Evolutionary conservation across 1,140 invertebrate species (phyloP).

Genomic region (Triops longicaudatus): DNA sequence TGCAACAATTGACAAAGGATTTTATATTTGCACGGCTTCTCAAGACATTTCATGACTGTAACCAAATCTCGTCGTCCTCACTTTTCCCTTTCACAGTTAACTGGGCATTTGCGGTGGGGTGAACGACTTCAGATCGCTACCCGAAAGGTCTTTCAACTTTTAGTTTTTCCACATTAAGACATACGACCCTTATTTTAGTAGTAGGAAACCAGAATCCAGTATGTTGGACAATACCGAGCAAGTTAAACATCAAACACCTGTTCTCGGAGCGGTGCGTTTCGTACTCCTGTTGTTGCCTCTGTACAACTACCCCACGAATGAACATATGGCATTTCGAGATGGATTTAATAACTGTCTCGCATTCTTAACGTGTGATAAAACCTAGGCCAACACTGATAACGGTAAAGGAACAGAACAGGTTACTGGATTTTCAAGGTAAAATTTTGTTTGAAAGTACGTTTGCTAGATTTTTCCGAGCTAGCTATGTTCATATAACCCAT

Average conservation of each 20-base stretch:
- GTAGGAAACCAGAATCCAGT: neutral
- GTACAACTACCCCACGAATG: neutral
- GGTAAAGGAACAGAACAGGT: no score
- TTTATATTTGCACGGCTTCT: neutral
- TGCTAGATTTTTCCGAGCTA: no score
- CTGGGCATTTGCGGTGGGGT: neutral
- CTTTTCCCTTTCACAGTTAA: neutral
- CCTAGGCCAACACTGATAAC: no score
- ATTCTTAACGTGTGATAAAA: neutral
- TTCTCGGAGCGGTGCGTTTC: neutral
- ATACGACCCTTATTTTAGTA: neutral
- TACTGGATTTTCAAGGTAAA: no score
- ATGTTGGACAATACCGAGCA: neutral
- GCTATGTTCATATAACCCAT: no score
- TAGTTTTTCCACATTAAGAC: neutral
- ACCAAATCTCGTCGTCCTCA: neutral
- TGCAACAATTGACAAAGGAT: neutral
- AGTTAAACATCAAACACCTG: conserved; percentile 1
- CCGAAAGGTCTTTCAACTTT: neutral
- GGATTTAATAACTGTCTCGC: neutral
- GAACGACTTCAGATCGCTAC: neutral
- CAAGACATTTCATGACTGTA: neutral
- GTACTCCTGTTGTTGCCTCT: neutral
- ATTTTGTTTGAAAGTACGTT: no score
- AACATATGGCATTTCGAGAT: neutral